Evolutionary conservation across 64 coral and sea anemone genomes (phyloP), one percentile per base, ranked within the genome.

Genomic region (Montipora capricornis): DNA sequence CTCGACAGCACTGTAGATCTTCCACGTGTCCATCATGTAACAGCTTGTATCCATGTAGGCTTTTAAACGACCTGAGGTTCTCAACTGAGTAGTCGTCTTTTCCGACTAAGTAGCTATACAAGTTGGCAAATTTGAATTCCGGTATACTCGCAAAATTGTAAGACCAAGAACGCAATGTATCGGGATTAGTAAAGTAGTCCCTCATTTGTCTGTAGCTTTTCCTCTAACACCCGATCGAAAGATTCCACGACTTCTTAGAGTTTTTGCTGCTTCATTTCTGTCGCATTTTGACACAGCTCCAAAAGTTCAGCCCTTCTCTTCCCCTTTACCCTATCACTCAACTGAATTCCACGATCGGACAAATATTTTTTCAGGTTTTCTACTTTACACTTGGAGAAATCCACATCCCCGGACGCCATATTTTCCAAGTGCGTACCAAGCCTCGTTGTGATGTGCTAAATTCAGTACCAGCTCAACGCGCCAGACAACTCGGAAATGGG

Each of bases 51-150:
- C 91, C 83, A 69, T 53, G 83, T 77, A 93, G 58, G 76, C 83
- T 80, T 88, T 93, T 93, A 87, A 87, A 88, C 47, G 83, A 80
- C 44, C 83, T 88, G 44, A 93, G 78, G 57, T 88, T 88, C 87
- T 80, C 92, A 76, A 82, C 91, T 20, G 77, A 82, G 83, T 92
- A 92, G 46, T 92, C 81, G 74, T 92, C 91, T 74, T 92, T 92
- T 77, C 90, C 80, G 83, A 93, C 82, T 51, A 93, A 82, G 84
- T 93, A 88, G 67, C 59, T 93, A 87, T 93, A 88, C 26, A 88
- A 86, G 71, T 93, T 49, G 26, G 73, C 91, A 88, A 93, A 93
- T 68, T 74, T 87, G 59, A 93, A 93, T 87, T 93, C 91, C 57
- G 83, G 91, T 67, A 88, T 93, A 59, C 61, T 76, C 4, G 83